Evolutionary conservation across 23 tunicate species (phyloP).

Genomic region (Botrylloides violaceus): DNA sequence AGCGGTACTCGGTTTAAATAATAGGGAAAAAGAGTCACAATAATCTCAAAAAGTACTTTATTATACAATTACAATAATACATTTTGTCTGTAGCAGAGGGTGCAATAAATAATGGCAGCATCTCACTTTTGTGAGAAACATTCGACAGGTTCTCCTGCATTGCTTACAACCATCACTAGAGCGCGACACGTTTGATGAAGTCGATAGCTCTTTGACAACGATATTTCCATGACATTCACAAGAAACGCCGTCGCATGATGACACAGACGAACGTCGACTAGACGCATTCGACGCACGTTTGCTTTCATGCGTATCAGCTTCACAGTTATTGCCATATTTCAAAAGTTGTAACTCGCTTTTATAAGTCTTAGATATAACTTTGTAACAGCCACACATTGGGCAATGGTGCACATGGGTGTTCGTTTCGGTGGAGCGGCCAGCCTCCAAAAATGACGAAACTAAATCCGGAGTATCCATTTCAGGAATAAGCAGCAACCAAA

Average conservation of each 20-base stretch:
- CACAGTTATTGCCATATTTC: conserved; percentile 44
- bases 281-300: neutral
- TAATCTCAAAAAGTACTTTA: too few relatives aligned
- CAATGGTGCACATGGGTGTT: conserved; percentile 43
- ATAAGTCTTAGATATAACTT: conserved; percentile 59
- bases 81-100: too few relatives aligned
- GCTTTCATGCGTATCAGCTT: neutral
- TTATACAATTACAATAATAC: too few relatives aligned
- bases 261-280: conserved; percentile 11
- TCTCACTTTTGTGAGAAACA: conserved; percentile 27
- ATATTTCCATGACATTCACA: conserved; percentile 19
- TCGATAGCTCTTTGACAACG: neutral
- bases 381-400: conserved; percentile 48
- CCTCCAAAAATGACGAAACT: conserved; percentile 25
- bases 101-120: neutral
- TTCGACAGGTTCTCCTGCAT: conserved; percentile 11
- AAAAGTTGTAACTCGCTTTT: conserved; percentile 68
- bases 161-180: conserved; percentile 1
- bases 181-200: neutral
- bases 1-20: too few relatives aligned
- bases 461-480: conserved; percentile 6
- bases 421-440: conserved; percentile 25
- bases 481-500: neutral
- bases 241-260: conserved; percentile 19
- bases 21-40: too few relatives aligned